These are phyloP conservation scores for Rallus crepitans DNA, from an alignment of 2,797 vertebrate genomes.

Conservation along the genomic window DNA sequence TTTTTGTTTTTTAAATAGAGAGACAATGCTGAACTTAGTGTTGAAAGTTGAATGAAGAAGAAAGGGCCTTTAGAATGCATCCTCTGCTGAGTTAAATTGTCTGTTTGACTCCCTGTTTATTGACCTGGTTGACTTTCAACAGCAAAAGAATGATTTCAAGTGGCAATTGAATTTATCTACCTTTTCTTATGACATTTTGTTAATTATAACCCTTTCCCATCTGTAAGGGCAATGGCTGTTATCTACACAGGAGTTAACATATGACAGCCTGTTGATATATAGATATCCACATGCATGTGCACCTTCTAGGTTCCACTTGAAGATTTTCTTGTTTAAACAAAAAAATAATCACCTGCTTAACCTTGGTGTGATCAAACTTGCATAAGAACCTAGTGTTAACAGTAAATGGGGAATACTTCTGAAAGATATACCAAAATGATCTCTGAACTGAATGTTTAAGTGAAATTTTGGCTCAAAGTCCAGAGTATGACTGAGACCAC, in stretches of 20 bases:
- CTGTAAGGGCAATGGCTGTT: background rate
- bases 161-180: background rate
- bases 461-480: background rate
- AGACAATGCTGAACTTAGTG: background rate
- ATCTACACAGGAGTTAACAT: background rate
- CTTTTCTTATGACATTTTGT: background rate
- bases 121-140: background rate
- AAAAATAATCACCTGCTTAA: background rate
- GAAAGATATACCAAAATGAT: background rate
- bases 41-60: background rate
- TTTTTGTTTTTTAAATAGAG: background rate
- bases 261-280: background rate
- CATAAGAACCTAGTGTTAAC: background rate
- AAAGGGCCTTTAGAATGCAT: background rate
- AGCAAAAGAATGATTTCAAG: background rate
- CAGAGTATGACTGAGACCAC: background rate
- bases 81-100: background rate
- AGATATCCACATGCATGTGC: background rate
- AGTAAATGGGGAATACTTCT: background rate
- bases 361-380: background rate
- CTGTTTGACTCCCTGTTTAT: background rate
- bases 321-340: background rate
- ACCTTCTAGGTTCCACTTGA: background rate
- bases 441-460: background rate
- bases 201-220: background rate